Conservation (phyloP, 2,113 vertebrate genomes). For the Corydoras sp. region DNA sequence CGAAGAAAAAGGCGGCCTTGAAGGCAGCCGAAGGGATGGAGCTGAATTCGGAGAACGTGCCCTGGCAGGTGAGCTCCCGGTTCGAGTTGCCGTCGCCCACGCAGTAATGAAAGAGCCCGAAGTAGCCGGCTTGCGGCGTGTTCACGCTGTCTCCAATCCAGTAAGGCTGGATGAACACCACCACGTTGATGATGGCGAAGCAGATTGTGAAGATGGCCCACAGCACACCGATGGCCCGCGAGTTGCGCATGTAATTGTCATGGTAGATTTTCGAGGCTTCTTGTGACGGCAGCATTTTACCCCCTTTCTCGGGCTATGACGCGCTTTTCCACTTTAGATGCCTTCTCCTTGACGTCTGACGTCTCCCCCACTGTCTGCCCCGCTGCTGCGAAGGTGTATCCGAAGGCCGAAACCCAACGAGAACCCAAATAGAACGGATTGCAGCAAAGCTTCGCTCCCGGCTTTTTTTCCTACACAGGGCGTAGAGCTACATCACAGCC, state of each 20-base stretch:
- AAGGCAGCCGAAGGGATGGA: slow-evolving; percentile 83
- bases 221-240: slow-evolving; percentile 78
- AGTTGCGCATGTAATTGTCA: slow-evolving; percentile 82
- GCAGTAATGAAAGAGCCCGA: slow-evolving; percentile 86
- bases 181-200: slow-evolving; percentile 86
- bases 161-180: slow-evolving; percentile 55
- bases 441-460: not conserved
- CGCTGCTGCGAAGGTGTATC: slow-evolving; percentile 27
- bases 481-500: slow-evolving; percentile 34
- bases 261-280: slow-evolving; percentile 87
- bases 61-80: slow-evolving; percentile 79
- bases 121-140: slow-evolving; percentile 83
- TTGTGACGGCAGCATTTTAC: slow-evolving; percentile 79
- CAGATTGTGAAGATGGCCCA: slow-evolving; percentile 91
- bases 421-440: not conserved
- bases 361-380: slow-evolving; percentile 31
- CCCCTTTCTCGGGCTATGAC: not conserved
- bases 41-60: slow-evolving; percentile 84
- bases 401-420: slow-evolving; percentile 18
- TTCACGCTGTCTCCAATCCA: slow-evolving; percentile 87
- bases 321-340: slow-evolving; percentile 12
- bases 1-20: slow-evolving; percentile 84
- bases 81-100: slow-evolving; percentile 77
- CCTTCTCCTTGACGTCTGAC: slow-evolving; percentile 14
- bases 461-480: not conserved